Evolutionary conservation across 2,797 vertebrate genomes (phyloP), one percentile per base, ranked within the genome.

Genomic region (Discoglossus pictus): DNA sequence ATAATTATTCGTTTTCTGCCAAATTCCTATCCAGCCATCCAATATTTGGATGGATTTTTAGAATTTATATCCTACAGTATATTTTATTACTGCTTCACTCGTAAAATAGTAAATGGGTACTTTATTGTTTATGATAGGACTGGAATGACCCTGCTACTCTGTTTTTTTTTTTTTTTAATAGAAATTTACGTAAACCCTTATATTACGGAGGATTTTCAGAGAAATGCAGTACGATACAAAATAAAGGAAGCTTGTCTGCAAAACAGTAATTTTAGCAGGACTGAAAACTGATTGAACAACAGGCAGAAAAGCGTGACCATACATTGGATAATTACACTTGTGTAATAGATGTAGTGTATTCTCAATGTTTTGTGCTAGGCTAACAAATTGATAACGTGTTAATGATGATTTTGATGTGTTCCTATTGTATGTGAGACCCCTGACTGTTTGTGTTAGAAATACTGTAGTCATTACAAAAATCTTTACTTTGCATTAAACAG

Each of bases 161-260:
- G 8, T 35, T 31, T 53, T 46, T 62, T 56, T 50, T 53, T 24
- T 44, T 53, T 60, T 27, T 16, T 25, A 47, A 23, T 55, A 70
- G 51, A 63, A 8, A 64, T 48, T 58, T 18, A 58, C 44, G 39
- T 36, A 12, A 21, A 10, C 18, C 36, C 34, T 51, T 35, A 25
- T 36, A 35, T 24, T 71, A 59, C 59, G 60, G 68, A 51, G 38
- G 42, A 58, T 58, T 36, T 50, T 25, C 58, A 71, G 61, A 63
- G 51, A 56, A 71, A 58, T 34, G 31, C 51, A 39, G 42, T 62
- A 62, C 54, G 48, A 25, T 38, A 34, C 15, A 61, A 34, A n/a
- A 25, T 25, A 15, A 38, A 42, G 44, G 17, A 43, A 16, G 12
- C 43, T 25, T 10, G 20, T 15, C 42, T 39, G 8, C 11, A 2